Evolutionary conservation across 2,113 vertebrate genomes (phyloP), one percentile per base, ranked within the genome.

Genomic region (Engystomops pustulosus): DNA sequence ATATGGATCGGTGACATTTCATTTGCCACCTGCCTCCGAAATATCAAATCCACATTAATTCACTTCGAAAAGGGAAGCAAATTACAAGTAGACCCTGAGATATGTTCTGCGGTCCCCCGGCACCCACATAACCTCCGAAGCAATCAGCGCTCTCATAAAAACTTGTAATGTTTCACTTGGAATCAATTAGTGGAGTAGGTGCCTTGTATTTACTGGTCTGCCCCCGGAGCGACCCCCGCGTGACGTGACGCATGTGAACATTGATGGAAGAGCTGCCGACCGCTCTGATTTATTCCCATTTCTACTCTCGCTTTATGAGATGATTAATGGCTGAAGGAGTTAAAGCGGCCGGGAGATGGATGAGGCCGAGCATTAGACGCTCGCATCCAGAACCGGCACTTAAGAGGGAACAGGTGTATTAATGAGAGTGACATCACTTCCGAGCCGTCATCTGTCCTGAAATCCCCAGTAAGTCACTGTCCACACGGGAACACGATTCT

Each of bases 291-390:
- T 36, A 67, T 67, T 67, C 32, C 60, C 30, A 18, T 20, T 34
- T 67, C 62, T 67, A 32, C 62, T 67, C 32, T 8, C 7, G 15
- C 12, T 67, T 67, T 67, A 67, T 36, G 62, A 67, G 27, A 67
- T 36, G 62, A 67, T 67, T 67, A 36, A 34, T 67, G 15, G 17
- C 62, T 34, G 62, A 67, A 67, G 62, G 62, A 67, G 62, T 67
- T 67, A 67, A 67, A 18, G 62, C 62, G 20, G 30, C 62, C 17
- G 30, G 62, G 62, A 67, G 62, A 67, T 67, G 30, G 30, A 67
- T 34, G 62, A 36, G 62, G 10, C 30, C 2, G 60, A 2, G 60
- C 62, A 67, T 67, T 67, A 67, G 25, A 32, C 14, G 58, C 23
- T 12, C 55, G 20, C 3, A 27, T 27, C 3, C 10, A 27, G 23